Conservation (phyloP, 2,888 invertebrate species). For the Podotricha telesiphe region DNA sequence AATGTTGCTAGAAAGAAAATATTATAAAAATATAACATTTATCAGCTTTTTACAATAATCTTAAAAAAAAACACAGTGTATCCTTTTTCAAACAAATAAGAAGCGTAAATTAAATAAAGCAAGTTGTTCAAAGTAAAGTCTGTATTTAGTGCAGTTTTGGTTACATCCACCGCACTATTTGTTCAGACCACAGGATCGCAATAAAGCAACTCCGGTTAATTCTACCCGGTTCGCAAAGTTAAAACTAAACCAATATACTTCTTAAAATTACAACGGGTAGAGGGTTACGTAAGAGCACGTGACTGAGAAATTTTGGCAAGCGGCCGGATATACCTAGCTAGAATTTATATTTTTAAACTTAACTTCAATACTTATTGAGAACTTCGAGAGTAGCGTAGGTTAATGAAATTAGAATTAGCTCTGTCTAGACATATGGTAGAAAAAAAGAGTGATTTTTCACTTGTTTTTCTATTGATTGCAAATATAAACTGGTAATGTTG, state of each 20-base stretch:
- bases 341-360: conserved; percentile 45
- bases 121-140: conserved; percentile 35
- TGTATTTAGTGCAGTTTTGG: conserved; percentile 38
- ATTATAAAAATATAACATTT: too few species aligned
- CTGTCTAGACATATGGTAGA: not conserved
- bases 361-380: conserved; percentile 27
- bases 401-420: conserved; percentile 9
- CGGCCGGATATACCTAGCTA: conserved; percentile 45
- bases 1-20: too few species aligned
- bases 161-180: conserved; percentile 47
- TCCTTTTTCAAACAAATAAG: conserved; percentile 23
- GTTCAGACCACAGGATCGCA: conserved; percentile 48
- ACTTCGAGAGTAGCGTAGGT: not conserved
- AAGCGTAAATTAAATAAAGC: conserved; percentile 40
- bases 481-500: too few species aligned
- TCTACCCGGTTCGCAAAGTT: conserved; percentile 61
- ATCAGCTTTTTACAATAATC: too few species aligned
- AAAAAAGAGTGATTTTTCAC: not conserved
- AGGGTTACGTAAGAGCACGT: conserved; percentile 68
- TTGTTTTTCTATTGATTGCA: not conserved
- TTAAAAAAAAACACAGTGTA: too few species aligned
- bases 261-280: conserved; percentile 64
- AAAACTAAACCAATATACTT: conserved; percentile 79
- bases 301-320: conserved; percentile 65
- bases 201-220: conserved; percentile 67